Conservation (phyloP, 2,888 invertebrate genomes). For the Tenthredo scrophulariae region DNA sequence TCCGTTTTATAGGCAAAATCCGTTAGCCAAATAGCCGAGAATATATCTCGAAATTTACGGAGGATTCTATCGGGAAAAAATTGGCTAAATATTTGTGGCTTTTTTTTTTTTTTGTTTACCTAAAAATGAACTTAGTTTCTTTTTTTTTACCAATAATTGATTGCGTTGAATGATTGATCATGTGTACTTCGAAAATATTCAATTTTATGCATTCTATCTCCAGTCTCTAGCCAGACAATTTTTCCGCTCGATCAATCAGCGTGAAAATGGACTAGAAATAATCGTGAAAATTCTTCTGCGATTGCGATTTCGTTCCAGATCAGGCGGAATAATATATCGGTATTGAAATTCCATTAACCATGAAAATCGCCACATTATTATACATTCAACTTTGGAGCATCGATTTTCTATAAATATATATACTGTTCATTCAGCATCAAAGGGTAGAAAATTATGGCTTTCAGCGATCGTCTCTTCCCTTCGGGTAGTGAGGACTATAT, state of each 20-base stretch:
- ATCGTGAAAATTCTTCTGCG: background rate
- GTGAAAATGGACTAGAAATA: background rate
- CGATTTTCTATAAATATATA: slow-evolving; percentile 37
- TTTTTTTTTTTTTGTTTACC: background rate
- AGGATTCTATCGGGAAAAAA: background rate
- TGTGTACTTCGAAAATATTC: background rate
- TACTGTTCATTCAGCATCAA: background rate
- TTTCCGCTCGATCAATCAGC: background rate
- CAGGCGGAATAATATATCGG: background rate
- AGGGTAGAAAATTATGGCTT: background rate
- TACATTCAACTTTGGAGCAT: background rate
- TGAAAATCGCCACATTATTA: background rate
- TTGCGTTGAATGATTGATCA: background rate
- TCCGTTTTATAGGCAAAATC: slow-evolving; percentile 28
- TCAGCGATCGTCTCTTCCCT: slow-evolving; percentile 1
- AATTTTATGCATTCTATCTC: background rate
- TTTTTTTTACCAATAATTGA: background rate
- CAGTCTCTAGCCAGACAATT: background rate
- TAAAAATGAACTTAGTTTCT: background rate
- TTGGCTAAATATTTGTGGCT: background rate
- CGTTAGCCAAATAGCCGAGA: background rate
- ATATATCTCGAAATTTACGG: background rate
- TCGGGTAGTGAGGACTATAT: background rate
- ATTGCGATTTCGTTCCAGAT: background rate
- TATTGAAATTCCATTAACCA: background rate